Conservation (phyloP, 2,888 invertebrate species). For the Lycophotia porphyrea region DNA sequence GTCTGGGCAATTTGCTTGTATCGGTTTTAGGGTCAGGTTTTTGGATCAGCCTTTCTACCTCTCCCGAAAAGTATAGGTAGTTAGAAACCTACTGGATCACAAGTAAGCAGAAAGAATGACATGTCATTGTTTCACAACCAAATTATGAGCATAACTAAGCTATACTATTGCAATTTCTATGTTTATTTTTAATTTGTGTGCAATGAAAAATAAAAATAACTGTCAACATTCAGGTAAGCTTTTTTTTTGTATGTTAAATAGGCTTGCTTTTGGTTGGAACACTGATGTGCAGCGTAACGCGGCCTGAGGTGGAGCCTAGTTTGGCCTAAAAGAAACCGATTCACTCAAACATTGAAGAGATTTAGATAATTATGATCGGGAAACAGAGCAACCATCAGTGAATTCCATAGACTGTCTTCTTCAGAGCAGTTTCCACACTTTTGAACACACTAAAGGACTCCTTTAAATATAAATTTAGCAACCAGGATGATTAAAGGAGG, state of each 20-base stretch:
- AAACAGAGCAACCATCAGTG: background rate
- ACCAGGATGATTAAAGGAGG: too few species aligned
- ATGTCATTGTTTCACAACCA: background rate
- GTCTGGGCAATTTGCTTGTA: background rate
- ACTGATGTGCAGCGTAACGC: too few species aligned
- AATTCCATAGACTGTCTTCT: background rate
- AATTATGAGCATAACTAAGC: background rate
- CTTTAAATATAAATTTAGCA: background rate
- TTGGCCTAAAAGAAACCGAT: too few species aligned
- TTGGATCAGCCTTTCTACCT: too few species aligned
- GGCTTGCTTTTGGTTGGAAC: too few species aligned
- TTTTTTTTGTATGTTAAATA: background rate
- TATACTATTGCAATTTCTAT: too few species aligned
- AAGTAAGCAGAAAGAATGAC: background rate
- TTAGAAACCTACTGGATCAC: background rate
- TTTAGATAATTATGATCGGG: background rate
- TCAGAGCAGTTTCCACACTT: background rate
- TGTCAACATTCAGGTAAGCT: background rate
- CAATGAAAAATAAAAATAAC: too few species aligned
- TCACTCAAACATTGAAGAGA: background rate
- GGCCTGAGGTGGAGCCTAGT: too few species aligned
- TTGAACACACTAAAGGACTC: background rate
- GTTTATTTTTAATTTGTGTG: too few species aligned
- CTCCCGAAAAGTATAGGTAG: background rate
- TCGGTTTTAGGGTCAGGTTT: background rate